These are phyloP conservation scores for Sarcoramphus papa DNA, from an alignment of 2,797 vertebrate genomes.

Conservation along the genomic window DNA sequence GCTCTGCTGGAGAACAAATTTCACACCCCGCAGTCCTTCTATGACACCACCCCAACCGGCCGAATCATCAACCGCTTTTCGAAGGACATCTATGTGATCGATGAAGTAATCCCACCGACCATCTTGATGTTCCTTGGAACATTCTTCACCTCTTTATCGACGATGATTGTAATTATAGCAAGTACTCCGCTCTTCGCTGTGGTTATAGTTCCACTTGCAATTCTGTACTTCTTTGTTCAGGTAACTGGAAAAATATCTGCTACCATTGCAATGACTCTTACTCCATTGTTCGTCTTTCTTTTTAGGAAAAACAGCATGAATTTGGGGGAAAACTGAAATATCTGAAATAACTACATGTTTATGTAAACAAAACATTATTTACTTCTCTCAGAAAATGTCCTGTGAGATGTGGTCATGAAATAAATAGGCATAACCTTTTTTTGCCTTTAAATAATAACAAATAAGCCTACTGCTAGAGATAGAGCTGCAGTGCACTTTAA, in stretches of 20 bases:
- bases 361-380: neutral
- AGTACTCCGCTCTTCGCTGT: slow-evolving; percentile 88
- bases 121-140: slow-evolving; percentile 89
- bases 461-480: neutral
- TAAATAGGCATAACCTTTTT: neutral
- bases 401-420: neutral
- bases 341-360: neutral
- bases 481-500: neutral
- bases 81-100: slow-evolving; percentile 92
- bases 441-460: neutral
- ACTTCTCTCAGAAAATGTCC: neutral
- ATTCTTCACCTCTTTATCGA: slow-evolving; percentile 84
- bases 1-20: slow-evolving; percentile 89
- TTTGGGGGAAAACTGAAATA: neutral
- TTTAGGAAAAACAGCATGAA: neutral
- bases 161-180: slow-evolving; percentile 84
- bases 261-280: neutral
- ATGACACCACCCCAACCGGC: slow-evolving; percentile 92
- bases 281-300: neutral
- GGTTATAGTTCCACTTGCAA: slow-evolving; percentile 83
- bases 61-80: slow-evolving; percentile 97
- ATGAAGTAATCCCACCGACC: slow-evolving; percentile 85
- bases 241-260: slow-evolving; percentile 66
- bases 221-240: slow-evolving; percentile 89
- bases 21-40: slow-evolving; percentile 91